These are phyloP conservation scores for Mastomys natalensis DNA, from an alignment of 2,113 vertebrate species.

Conservation along the genomic window DNA sequence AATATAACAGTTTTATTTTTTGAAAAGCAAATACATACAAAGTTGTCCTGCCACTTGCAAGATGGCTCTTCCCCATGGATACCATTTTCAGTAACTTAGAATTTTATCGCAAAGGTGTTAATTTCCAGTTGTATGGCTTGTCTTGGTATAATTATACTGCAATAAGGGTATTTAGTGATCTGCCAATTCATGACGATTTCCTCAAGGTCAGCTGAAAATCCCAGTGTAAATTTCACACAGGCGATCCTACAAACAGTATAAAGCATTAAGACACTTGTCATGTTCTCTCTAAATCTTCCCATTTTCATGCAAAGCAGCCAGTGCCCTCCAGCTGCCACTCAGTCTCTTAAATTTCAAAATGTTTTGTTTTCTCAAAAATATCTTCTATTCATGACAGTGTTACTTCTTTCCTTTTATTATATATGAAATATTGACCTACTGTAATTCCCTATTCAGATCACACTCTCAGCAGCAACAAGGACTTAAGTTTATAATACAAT, in stretches of 20 bases:
- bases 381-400: not conserved
- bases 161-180: not conserved
- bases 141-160: not conserved
- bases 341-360: not conserved
- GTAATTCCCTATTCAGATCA: not conserved
- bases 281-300: not conserved
- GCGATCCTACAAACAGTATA: not conserved
- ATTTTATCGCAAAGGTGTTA: constrained; percentile 44
- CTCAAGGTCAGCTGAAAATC: constrained; percentile 49
- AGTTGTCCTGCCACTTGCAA: not conserved
- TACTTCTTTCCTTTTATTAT: not conserved
- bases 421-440: not conserved
- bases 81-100: constrained; percentile 37
- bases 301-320: not conserved
- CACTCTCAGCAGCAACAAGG: not conserved
- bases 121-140: constrained; percentile 7
- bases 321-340: not conserved
- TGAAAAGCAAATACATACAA: not conserved
- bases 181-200: constrained; percentile 32
- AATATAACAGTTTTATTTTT: not conserved
- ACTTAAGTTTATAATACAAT: not conserved
- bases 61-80: not conserved
- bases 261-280: not conserved
- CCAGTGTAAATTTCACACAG: not conserved
- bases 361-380: not conserved